Evolutionary conservation across 2,113 vertebrate genomes (phyloP).

Genomic region (Percina caprodes): DNA sequence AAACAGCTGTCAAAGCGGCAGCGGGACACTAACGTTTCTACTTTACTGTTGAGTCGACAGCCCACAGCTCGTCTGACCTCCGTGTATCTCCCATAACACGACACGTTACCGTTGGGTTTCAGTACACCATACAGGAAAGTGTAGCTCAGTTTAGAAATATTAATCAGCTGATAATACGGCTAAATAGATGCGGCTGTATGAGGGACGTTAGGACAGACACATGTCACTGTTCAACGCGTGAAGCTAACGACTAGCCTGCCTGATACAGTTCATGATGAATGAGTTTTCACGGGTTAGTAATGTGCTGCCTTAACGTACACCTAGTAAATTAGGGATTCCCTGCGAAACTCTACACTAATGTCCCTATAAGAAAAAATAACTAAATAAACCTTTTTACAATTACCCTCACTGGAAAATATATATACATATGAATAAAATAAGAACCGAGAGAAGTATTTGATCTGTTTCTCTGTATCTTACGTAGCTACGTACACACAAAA

Average conservation of each 20-base stretch:
- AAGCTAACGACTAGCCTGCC: slow-evolving; percentile 31
- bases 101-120: slow-evolving; percentile 25
- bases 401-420: rapidly evolving
- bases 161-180: not conserved
- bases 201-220: not conserved
- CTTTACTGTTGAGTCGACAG: slow-evolving; percentile 62
- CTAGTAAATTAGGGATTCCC: not conserved
- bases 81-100: slow-evolving; percentile 78
- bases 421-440: not conserved
- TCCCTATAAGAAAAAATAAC: not conserved
- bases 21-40: slow-evolving; percentile 43
- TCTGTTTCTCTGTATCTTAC: not conserved
- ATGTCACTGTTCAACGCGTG: not conserved
- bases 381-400: not conserved
- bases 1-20: slow-evolving; percentile 48
- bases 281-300: slow-evolving; percentile 24
- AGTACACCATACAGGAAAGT: not conserved
- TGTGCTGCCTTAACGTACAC: slow-evolving; percentile 24
- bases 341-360: not conserved
- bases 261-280: slow-evolving; percentile 49
- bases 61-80: slow-evolving; percentile 66
- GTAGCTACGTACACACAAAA: not conserved
- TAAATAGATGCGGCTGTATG: not conserved
- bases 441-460: not conserved
- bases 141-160: not conserved